phyloP scores from a whole-genome alignment of 2,113 vertebrate species.

The Cariama cristata region DNA sequence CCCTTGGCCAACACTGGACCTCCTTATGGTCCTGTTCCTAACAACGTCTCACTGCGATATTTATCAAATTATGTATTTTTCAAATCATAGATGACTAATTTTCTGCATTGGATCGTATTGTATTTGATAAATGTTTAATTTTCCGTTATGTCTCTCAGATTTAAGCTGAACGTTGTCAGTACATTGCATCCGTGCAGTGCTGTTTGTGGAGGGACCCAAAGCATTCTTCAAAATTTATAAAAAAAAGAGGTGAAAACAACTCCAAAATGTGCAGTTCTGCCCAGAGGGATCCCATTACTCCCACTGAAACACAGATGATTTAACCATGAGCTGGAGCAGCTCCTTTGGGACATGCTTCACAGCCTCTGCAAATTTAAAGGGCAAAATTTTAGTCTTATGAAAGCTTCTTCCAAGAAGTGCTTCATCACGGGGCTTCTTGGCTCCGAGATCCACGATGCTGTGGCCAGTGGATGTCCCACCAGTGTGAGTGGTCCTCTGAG shows the following conservation, averaged over 20 bases:
- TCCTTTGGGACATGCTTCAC: background rate
- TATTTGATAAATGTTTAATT: background rate
- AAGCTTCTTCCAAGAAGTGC: slow-evolving; percentile 29
- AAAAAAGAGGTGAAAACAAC: background rate
- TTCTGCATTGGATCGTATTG: background rate
- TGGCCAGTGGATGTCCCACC: background rate
- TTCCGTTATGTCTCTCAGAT: background rate
- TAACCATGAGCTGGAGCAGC: background rate
- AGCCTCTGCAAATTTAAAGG: slow-evolving; percentile 55
- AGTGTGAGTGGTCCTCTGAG: background rate
- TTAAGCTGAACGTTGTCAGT: background rate
- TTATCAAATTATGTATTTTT: background rate
- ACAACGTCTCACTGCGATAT: background rate
- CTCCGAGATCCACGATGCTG: background rate
- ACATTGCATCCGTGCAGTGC: background rate
- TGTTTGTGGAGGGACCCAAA: background rate
- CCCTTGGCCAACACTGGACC: background rate
- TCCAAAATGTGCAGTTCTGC: background rate
- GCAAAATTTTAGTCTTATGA: slow-evolving; percentile 38
- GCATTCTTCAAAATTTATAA: background rate
- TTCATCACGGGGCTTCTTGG: slow-evolving; percentile 36
- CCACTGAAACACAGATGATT: background rate
- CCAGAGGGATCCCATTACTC: background rate
- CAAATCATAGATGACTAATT: background rate
- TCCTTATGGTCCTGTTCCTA: background rate